These are phyloP conservation scores for Eutolmus rufibarbis DNA, from an alignment of 2,888 invertebrate species.

Conservation along the genomic window DNA sequence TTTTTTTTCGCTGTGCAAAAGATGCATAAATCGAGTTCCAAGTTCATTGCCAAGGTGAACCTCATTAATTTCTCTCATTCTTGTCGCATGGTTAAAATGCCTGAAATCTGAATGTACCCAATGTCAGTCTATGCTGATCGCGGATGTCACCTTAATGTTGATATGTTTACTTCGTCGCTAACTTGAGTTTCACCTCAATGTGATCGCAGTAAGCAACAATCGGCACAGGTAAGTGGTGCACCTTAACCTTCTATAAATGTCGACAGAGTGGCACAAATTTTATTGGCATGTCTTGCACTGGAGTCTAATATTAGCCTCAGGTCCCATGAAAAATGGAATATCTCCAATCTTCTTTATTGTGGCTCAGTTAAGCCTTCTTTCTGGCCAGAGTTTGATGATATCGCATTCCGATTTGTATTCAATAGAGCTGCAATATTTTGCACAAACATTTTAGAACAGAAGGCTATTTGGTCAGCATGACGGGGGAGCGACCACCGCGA, in stretches of 20 bases:
- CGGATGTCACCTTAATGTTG: not conserved
- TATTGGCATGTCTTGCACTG: not conserved
- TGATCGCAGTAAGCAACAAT: not conserved
- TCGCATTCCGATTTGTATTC: not conserved
- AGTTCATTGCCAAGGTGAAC: conserved; percentile 15
- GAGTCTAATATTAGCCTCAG: not conserved
- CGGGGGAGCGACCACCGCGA: not conserved
- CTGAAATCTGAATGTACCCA: not conserved
- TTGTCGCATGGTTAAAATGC: not conserved
- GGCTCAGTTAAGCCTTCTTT: not conserved
- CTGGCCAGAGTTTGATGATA: not conserved
- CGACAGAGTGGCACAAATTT: not conserved
- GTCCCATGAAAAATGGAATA: not conserved
- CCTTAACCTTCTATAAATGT: not conserved
- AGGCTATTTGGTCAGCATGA: not conserved
- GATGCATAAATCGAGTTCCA: not conserved
- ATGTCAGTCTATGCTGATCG: not conserved
- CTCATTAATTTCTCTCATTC: not conserved
- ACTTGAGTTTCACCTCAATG: not conserved
- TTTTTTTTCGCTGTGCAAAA: not conserved
- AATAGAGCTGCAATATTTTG: not conserved
- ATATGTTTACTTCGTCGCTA: not conserved
- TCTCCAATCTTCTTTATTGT: not conserved
- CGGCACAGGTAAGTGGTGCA: not conserved
- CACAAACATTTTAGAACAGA: not conserved